Base-by-base conservation (phyloP, 30 jellyfish, hydroid and myxozoan species). In the Mastigias papua region DNA sequence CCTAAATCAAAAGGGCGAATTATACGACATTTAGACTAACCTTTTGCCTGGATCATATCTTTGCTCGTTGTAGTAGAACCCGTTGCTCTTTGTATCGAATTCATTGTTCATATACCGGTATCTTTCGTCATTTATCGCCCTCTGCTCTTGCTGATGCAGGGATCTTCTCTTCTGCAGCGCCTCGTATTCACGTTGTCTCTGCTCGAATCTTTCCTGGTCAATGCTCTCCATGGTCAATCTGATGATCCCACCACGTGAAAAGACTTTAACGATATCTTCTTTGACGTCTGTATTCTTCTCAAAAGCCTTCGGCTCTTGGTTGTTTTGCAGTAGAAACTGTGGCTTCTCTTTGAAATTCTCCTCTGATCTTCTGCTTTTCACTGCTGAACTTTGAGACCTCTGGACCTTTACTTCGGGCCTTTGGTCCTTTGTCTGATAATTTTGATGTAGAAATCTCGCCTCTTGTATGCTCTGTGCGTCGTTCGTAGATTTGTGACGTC, bases 191-290 rank as follows among this genome's bases (percentile, higher is more conserved):
- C 90, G 21, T 76, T 87, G 90, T 22, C 90, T 30, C 22, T 69
- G 86, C 31, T 78, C 81, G 69, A 87, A 87, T 33, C 66, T 68
- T 29, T 87, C 96, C 15, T 84, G 42, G 29, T 92, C 94, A 11
- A 48, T 91, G 61, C 64, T 89, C 86, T 93, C 98, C 97, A 88
- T 83, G 87, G 82, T 78, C 35, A 93, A 48, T 34, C 72, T 89
- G 48, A 93, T 93, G 0, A 87, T 92, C 8, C 92, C 91, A 0
- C 96, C 96, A 35, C 92, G 64, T n/a, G 96, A 89, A 21, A 26
- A 68, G 32, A 88, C 98, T 70, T 92, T 85, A 1, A 93, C 74
- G 26, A 89, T 67, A 23, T 78, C 96, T 29, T 79, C 90, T 32
- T 23, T 62, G 86, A 29, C 34, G 11, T 33, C 73, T 34, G 28